Base-by-base conservation (phyloP, 1,140 invertebrate species). In the Zaprionus taronus region DNA sequence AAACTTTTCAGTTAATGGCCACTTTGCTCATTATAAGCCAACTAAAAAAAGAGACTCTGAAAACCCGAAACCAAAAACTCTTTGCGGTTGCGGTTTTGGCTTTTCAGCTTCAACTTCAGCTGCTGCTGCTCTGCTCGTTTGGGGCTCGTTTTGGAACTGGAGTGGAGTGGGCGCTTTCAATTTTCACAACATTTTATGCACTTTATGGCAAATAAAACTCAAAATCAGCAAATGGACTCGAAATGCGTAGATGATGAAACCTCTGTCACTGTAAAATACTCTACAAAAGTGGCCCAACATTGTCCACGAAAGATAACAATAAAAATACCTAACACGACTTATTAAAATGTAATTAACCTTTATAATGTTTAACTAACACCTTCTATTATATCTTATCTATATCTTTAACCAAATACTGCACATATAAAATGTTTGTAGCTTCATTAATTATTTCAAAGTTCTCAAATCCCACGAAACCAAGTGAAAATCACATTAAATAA, bases 1-100 rank as follows among this genome's bases (percentile, higher is more conserved):
- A 87, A 85, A 87, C 51, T 87, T 86, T 87, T 87, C 69, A 71
- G 80, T 80, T 86, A 87, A 86, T 86, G 77, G 77, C 83, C 83
- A 86, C 83, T 86, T 86, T 80, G 72, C 83, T 87, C 77, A 87
- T 86, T 86, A 86, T 87, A 86, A 83, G 83, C 83, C 83, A 86
- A 87, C 83, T 87, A 80, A 87, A 68, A 57, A 38, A 57, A 38
- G 79, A 63, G 83, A 82, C 76, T 82, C 7, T 17, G n/a, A 14
- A 65, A 65, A 67, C 65, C 72, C 63, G 65, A 87, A 87, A 12
- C 20, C 47, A 4, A 51, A 77, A 67, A 53, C 68, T 87, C 83
- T 87, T 77, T 86, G 83, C 81, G 81, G 81, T 74, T 83, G 60
- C 49, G 67, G 72, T 51, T 83, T 76, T 80, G 80, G 47, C 73